Base-by-base conservation (phyloP, 2,113 vertebrate genomes). In the Xenopus borealis region DNA sequence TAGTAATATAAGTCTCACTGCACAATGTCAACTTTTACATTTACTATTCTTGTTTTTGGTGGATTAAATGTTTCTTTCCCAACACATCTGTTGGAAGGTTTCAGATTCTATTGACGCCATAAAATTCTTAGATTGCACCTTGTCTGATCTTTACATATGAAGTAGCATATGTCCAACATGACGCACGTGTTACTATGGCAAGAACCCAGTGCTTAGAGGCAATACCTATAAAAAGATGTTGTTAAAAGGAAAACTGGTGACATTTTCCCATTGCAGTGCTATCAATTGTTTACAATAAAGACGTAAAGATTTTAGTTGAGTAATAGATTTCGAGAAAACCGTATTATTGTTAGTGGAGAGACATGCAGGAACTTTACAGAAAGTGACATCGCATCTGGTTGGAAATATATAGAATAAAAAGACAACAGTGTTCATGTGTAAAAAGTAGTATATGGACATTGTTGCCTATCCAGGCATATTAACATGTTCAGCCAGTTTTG, bases 11-110 rank as follows among this genome's bases (percentile, higher is more conserved):
- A 77, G 55, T 77, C 74, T 69, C 18, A 50, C 50, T 27, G 57
- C 67, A 64, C 67, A 77, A 70, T 77, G 74, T 70, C 72, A 68
- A 67, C 72, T 47, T 68, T 75, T 58, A 70, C 67, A 70, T 77
- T 77, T 63, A 77, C 59, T 67, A 64, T 27, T 45, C 67, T 46
- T 55, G 66, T 33, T 76, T 76, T 46, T 62, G 40, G 30, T 46
- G 33, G 61, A 64, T 77, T 70, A 69, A 77, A 77, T 77, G 74
- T 70, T 77, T 63, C 59, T 77, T 70, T 70, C 18, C 61, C 64
- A 44, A 70, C 64, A 77, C 74, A 77, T 77, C 74, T 77, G 74
- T 45, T 70, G 61, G 63, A 44, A 46, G 46, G 73, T 76, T 69
- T 76, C 66, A 64, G 47, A 77, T 77, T 77, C 69, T 77, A 70